Conservation (phyloP, 2,888 invertebrate species). For the Amphipoea lucens region DNA sequence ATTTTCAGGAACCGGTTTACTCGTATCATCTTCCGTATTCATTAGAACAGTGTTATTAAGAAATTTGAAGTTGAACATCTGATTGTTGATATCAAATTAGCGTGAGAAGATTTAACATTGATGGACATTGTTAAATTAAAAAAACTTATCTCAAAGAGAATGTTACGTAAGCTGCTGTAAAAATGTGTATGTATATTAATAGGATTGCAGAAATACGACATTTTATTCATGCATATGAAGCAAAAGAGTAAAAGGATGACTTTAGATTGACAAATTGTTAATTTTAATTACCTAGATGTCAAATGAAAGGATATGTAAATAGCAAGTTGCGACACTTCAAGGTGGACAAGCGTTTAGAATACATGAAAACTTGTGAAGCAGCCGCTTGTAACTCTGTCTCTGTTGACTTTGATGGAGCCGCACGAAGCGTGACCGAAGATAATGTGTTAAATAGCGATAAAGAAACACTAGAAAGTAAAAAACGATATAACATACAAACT, state of each 20-base stretch:
- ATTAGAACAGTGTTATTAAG: slow-evolving; percentile 27
- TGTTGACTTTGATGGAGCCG: slow-evolving; percentile 75
- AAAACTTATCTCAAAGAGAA: slow-evolving; percentile 28
- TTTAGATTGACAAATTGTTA: slow-evolving; percentile 19
- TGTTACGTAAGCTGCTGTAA: slow-evolving; percentile 36
- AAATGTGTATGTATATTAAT: slow-evolving; percentile 20
- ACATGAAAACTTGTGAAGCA: slow-evolving; percentile 71
- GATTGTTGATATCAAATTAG: slow-evolving; percentile 39
- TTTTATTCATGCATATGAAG: slow-evolving; percentile 12
- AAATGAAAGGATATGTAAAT: slow-evolving; percentile 71
- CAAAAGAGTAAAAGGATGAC: slow-evolving; percentile 5
- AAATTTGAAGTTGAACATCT: slow-evolving; percentile 31
- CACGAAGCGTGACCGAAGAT: slow-evolving; percentile 80
- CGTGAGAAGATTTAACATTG: slow-evolving; percentile 52
- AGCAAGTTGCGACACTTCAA: slow-evolving; percentile 67
- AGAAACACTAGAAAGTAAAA: slow-evolving; percentile 77
- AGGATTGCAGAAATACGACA: slow-evolving; percentile 8
- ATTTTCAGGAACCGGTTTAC: slow-evolving; percentile 32
- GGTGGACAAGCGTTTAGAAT: slow-evolving; percentile 69
- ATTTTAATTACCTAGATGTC: slow-evolving; percentile 59
- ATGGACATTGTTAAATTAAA: slow-evolving; percentile 49
- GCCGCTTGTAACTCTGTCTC: slow-evolving; percentile 71
- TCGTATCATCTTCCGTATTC: slow-evolving; percentile 42
- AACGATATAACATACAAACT: slow-evolving; percentile 52
- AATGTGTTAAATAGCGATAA: slow-evolving; percentile 77